Base-by-base conservation (phyloP, 2,888 invertebrate genomes). In the Drosophila nigritarsus region DNA sequence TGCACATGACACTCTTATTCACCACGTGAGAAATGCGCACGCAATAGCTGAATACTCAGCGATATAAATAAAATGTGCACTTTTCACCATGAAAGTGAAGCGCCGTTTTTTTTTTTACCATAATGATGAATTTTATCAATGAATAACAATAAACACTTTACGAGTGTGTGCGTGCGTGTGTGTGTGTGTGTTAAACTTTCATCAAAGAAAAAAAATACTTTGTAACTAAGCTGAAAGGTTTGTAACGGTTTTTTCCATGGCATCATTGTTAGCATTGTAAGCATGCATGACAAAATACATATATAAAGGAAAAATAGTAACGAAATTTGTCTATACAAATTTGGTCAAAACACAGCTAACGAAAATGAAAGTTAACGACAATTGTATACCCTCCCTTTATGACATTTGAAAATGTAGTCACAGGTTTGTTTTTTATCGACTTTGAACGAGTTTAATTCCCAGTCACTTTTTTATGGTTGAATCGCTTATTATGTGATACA, bases 311-410 rank as follows among this genome's bases (percentile, higher is more conserved):
- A 72, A 80, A 80, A 66, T 54, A 62, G 68, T 73, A 69, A 66
- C 58, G 36, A 77, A 77, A 78, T 73, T 55, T 76, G 67, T 60
- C 63, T 53, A 64, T 63, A 67, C 67, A 72, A 64, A 58, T n/a
- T 36, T 54, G 18, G 11, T 36, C 36, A 27, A 54, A 27, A 27
- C 13, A 18, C 15, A 30, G n/a, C n/a, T 8, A 56, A 20, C 5
- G 55, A 56, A 42, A 42, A 56, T 30, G 56, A 56, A 56, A 56
- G 55, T 56, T 29, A 40, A 30, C 15, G 15, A 30, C 20, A n/a
- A 15, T 56, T 42, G 38, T 15, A 30, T 42, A 29, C 56, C 56
- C 56, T 40, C 56, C 56, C 40, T 40, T 54, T 24, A 6, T 54
- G 29, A 30, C 13, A 30, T 51, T n/a, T 30, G 13, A n/a, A 51